phyloP scores from a whole-genome alignment of 2,797 vertebrate genomes.

The Delichon dasypus region DNA sequence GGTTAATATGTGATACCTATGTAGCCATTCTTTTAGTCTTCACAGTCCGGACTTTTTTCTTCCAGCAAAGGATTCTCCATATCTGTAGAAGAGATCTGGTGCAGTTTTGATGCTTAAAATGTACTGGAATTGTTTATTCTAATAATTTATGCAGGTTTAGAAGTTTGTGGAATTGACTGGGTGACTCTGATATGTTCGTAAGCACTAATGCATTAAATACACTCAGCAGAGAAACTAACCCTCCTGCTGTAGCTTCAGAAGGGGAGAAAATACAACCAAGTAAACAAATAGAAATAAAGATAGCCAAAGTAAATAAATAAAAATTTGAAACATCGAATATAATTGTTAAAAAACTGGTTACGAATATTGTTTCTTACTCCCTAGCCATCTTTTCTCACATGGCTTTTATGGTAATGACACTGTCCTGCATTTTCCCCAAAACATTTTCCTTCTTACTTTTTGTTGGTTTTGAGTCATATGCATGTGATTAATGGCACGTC shows the following conservation, averaged over 20 bases:
- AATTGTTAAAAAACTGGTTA: not conserved
- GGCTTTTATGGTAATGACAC: not conserved
- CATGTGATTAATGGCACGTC: not conserved
- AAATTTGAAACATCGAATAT: not conserved
- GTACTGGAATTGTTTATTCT: not conserved
- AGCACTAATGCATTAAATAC: not conserved
- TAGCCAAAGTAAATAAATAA: not conserved
- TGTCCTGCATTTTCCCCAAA: not conserved
- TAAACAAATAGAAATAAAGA: not conserved
- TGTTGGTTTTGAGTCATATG: not conserved
- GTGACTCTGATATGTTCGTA: rapidly evolving
- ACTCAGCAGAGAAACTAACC: not conserved
- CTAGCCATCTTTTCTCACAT: not conserved
- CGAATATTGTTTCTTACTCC: not conserved
- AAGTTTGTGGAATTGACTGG: not conserved
- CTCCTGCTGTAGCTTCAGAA: not conserved
- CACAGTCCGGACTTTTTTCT: not conserved
- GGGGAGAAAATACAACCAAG: not conserved
- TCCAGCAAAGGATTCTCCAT: not conserved
- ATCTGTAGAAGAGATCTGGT: not conserved
- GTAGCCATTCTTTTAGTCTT: not conserved
- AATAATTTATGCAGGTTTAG: not conserved
- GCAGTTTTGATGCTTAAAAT: not conserved
- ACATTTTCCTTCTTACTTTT: no score
- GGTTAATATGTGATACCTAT: not conserved